These are phyloP conservation scores for Rana temporaria DNA, from an alignment of 2,113 vertebrate genomes.

Conservation along the genomic window DNA sequence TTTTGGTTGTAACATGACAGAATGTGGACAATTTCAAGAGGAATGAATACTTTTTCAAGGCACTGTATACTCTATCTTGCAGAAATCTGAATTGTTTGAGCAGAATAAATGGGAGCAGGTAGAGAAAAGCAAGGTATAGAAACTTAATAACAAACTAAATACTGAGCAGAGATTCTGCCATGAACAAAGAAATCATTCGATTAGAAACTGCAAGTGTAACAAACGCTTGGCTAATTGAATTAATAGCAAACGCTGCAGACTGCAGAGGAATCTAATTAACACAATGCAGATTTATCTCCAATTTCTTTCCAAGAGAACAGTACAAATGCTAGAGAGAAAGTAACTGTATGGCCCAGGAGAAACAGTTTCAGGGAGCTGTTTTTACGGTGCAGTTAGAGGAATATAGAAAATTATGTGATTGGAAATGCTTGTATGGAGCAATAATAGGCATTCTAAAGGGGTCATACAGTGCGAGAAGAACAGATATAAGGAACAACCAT, in stretches of 20 bases:
- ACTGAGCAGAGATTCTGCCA: conserved; percentile 19
- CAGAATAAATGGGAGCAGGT: neutral
- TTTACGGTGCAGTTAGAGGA: conserved; percentile 21
- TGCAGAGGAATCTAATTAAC: conserved; percentile 56
- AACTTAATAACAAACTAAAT: conserved; percentile 29
- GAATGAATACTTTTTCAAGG: too few species aligned
- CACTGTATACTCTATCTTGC: neutral
- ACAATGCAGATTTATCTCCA: conserved; percentile 56
- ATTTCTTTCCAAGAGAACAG: conserved; percentile 44
- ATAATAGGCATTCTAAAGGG: conserved; percentile 28
- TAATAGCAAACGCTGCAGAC: conserved; percentile 57
- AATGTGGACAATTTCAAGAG: too few species aligned
- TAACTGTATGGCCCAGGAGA: conserved; percentile 23
- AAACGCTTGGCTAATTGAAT: conserved; percentile 56
- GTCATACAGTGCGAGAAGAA: conserved; percentile 15
- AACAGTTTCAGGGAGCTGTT: conserved; percentile 18
- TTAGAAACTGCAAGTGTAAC: conserved; percentile 57
- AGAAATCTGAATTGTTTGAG: neutral
- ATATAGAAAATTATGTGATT: conserved; percentile 25
- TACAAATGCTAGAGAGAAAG: conserved; percentile 35
- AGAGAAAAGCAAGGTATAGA: neutral
- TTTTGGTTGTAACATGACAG: too few species aligned
- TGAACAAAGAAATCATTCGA: conserved; percentile 56
- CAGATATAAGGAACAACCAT: conserved; percentile 2
- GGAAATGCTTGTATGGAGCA: conserved; percentile 28